Percentiles rank a stretch among this genome's conserved stretches.
Evolutionary conservation across 2,797 vertebrate species (phyloP).

Genomic region (Synanceia verrucosa): DNA sequence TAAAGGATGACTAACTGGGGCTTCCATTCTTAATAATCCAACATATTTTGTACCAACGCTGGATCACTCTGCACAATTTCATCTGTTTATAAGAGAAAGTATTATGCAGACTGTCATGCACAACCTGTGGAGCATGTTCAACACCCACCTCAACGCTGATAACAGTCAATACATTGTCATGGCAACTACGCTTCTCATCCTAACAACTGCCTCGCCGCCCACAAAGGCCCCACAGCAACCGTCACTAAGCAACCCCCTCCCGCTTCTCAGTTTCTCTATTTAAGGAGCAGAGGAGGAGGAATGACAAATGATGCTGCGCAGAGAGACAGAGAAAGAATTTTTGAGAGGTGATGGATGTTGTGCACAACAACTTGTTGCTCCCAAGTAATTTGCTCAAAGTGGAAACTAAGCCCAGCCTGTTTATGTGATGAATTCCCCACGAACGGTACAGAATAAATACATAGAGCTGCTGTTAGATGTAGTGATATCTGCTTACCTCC

Average conservation of each 20-base stretch:
- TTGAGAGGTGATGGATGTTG: constrained; percentile 19
- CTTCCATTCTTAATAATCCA: neutral
- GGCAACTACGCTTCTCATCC: constrained; percentile 78
- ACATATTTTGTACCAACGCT: neutral
- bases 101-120: constrained; percentile 64
- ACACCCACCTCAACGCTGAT: constrained; percentile 70
- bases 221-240: constrained; percentile 81
- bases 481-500: constrained; percentile 29
- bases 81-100: constrained; percentile 29
- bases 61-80: constrained; percentile 2
- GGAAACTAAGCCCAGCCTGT: neutral
- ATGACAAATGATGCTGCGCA: constrained; percentile 63
- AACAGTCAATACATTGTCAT: constrained; percentile 77
- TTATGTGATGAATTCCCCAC: neutral
- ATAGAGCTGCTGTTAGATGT: constrained; percentile 15
- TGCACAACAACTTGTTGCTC: constrained; percentile 24
- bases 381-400: constrained; percentile 17
- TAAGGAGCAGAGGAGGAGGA: constrained; percentile 77
- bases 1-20: neutral
- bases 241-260: constrained; percentile 81
- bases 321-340: neutral
- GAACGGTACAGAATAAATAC: neutral
- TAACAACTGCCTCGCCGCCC: constrained; percentile 80
- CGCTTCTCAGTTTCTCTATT: constrained; percentile 74
- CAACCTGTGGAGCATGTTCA: constrained; percentile 72